Base-by-base conservation (phyloP, 2,888 invertebrate species). In the Hypomecis atomaria region DNA sequence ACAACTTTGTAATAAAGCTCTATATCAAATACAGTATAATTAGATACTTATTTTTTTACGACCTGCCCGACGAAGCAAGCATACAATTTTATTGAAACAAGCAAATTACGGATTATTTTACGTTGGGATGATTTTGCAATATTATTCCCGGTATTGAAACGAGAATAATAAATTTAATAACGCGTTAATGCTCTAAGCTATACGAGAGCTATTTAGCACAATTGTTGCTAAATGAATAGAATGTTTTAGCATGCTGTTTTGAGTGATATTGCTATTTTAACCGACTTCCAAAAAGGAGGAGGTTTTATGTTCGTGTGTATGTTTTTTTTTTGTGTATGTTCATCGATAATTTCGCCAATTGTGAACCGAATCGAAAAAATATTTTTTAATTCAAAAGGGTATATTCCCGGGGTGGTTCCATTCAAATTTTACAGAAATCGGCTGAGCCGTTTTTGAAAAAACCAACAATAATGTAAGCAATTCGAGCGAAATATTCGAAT, bases 91-190 rank as follows among this genome's bases (percentile, higher is more conserved):
- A 52, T 62, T 57, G 48, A 37, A 58, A 63, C 38, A 44, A 59
- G 48, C 43, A 58, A 43, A 44, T 63, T 43, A 62, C 44, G 38
- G 13, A 34, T 33, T 38, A 59, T 38, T 64, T 59, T 59, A 64
- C 59, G 59, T 55, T 55, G 59, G 40, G 54, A 50, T 64, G 49
- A 59, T 64, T 64, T 64, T 49, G 50, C 65, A 54, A 48, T 37
- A 48, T 48, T 13, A 53, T 49, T 59, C 40, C 23, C 70, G 48
- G 33, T n/a, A 63, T 58, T 54, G 42, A 54, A 53, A 34, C 33
- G 45, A 54, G 5, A 56, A 34, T 34, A 53, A 48, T 63, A 42
- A 40, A 62, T n/a, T n/a, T n/a, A n/a, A n/a, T 57, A n/a, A 34
- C 47, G 45, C 34, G 37, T 13, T 52, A 52, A 52, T 33, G 52